Conservation (phyloP, 2,888 invertebrate species). For the Drosophila formosana region DNA sequence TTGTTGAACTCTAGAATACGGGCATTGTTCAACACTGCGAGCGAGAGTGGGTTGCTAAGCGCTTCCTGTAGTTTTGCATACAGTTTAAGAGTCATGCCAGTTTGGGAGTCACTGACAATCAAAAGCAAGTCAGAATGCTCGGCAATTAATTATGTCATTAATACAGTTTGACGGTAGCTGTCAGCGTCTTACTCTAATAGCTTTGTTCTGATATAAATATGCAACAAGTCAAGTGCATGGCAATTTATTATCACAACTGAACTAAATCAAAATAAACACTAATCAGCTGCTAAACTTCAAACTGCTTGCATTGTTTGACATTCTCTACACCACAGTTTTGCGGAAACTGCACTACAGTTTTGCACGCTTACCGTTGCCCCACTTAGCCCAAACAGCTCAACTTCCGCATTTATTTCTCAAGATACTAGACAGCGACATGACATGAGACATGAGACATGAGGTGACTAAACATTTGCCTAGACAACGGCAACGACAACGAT, state of each 20-base stretch:
- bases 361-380: not conserved
- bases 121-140: too few relatives aligned
- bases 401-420: not conserved
- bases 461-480: conserved; percentile 9
- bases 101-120: too few relatives aligned
- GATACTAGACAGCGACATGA: not conserved
- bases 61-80: not conserved
- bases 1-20: conserved; percentile 9
- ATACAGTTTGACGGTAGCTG: not conserved
- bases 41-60: not conserved
- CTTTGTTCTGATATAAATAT: too few relatives aligned
- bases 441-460: not conserved
- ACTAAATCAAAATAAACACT: too few relatives aligned
- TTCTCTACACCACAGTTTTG: not conserved
- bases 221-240: too few relatives aligned
- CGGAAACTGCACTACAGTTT: not conserved
- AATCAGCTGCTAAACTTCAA: too few relatives aligned
- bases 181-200: not conserved
- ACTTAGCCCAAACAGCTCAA: not conserved
- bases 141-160: not conserved
- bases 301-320: too few relatives aligned
- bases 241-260: not conserved
- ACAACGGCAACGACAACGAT: not conserved
- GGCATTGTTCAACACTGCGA: not conserved
- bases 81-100: too few relatives aligned